Evolutionary conservation across 2,888 invertebrate species (phyloP), one percentile per base, ranked within the genome.

Genomic region (Ochropacha duplaris): DNA sequence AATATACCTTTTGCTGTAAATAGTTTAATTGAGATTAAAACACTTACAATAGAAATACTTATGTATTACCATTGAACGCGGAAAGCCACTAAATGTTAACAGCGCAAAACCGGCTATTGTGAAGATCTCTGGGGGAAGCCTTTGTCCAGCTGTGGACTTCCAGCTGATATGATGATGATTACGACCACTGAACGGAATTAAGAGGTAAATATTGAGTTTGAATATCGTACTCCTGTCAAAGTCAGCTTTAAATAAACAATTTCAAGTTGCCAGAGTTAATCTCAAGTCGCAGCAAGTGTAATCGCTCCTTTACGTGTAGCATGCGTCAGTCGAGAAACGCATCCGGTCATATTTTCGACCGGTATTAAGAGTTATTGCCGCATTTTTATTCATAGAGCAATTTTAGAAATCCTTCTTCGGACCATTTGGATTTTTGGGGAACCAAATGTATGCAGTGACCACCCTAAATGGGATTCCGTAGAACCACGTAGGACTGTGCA

Each of bases 311-410:
- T 61, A 71, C 22, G 51, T 57, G 62, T 71, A 78, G 70, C 72
- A 79, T 77, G 78, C 79, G 78, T 78, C 76, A 78, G 70, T 72
- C 71, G 68, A 71, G 74, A 78, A 84, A 84, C 84, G 87, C 88
- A 88, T 88, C 85, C 84, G 81, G 81, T 79, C 76, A 84, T 85
- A 87, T 86, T 86, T 51, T 86, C 72, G 83, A 81, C 82, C 80
- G 79, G 84, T 79, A 88, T 88, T 89, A 86, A 83, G 86, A 87
- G 78, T 86, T 87, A 90, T 90, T 74, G 81, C 84, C 84, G 81
- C 85, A 87, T 90, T 90, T 86, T 87, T 91, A 91, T 92, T 90
- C 91, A 90, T 90, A 78, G 86, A 81, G 85, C 86, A 83, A 88
- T 90, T 88, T 86, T 81, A 76, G 78, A 87, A 86, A 88, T 88